Evolutionary conservation across 2,888 invertebrate species (phyloP).

Genomic region (Callosobruchus maculatus): DNA sequence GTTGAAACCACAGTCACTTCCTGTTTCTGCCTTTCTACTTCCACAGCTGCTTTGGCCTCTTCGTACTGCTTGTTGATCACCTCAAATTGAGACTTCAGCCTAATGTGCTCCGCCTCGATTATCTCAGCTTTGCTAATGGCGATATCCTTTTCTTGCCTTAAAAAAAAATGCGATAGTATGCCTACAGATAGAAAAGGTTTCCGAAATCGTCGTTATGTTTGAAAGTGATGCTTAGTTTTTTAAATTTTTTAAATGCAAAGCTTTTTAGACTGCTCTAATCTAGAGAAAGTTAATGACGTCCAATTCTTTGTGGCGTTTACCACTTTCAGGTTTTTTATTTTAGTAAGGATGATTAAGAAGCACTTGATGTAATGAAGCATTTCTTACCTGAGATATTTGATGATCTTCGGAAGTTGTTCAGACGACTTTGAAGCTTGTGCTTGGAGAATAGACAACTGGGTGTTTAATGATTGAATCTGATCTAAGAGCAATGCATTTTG

Average conservation of each 20-base stretch:
- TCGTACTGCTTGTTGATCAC: slow-evolving; percentile 70
- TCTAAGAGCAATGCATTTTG: slow-evolving; percentile 80
- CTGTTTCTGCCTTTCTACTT: slow-evolving; percentile 70
- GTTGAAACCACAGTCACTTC: slow-evolving; percentile 75
- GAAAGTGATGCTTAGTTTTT: too few species aligned
- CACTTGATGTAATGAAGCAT: too few species aligned
- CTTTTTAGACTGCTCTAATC: too few species aligned
- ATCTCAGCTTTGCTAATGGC: slow-evolving; percentile 82
- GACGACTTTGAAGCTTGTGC: slow-evolving; percentile 57
- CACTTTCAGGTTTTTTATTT: too few species aligned
- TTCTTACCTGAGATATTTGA: slow-evolving; percentile 84
- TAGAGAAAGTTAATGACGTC: too few species aligned
- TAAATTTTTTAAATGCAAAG: too few species aligned
- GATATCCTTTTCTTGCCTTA: slow-evolving; percentile 90
- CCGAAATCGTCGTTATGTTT: too few species aligned
- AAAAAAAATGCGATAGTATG: too few species aligned
- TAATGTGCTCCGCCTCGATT: slow-evolving; percentile 75
- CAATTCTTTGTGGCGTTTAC: too few species aligned
- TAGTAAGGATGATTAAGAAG: too few species aligned
- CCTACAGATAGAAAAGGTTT: too few species aligned
- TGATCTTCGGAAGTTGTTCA: slow-evolving; percentile 81
- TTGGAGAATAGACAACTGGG: slow-evolving; percentile 62
- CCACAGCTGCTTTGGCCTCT: slow-evolving; percentile 65
- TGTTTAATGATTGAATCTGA: slow-evolving; percentile 80
- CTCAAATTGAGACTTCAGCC: slow-evolving; percentile 73